phyloP scores from a whole-genome alignment of 2,797 vertebrate genomes.

The Scolopax bukidnonensis region DNA sequence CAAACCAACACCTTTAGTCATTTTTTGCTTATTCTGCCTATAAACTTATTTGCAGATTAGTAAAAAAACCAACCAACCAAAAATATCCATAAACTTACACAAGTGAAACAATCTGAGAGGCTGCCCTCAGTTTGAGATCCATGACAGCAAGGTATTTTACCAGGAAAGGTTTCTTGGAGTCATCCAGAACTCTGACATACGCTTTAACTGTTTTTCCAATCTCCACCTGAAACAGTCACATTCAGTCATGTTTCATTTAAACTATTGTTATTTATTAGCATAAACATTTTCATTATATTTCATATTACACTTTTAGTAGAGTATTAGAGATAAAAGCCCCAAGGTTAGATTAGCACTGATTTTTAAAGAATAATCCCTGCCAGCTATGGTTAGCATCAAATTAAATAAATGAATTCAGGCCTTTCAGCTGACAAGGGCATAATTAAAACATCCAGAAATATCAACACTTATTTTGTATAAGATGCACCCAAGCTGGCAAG shows the following conservation, averaged over 20 bases:
- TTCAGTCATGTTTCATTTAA: neutral
- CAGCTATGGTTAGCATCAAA: neutral
- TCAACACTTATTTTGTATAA: neutral
- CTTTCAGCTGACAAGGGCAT: slow-evolving; percentile 7
- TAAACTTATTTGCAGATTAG: neutral
- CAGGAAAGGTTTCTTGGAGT: slow-evolving; percentile 89
- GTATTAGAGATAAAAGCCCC: neutral
- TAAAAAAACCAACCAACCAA: neutral
- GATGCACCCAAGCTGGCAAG: neutral
- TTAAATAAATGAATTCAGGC: neutral
- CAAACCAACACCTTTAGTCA: neutral
- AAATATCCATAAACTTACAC: slow-evolving; percentile 81
- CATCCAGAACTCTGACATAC: slow-evolving; percentile 90
- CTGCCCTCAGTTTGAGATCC: slow-evolving; percentile 89
- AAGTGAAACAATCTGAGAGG: slow-evolving; percentile 88
- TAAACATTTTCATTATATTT: neutral
- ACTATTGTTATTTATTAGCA: neutral
- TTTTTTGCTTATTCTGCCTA: neutral
- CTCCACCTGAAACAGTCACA: slow-evolving; percentile 86
- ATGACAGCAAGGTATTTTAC: slow-evolving; percentile 89
- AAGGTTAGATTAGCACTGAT: neutral
- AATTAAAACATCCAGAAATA: slow-evolving; percentile 44
- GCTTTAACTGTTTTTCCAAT: slow-evolving; percentile 92
- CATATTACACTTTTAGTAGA: neutral
- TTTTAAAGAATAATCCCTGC: neutral